These are phyloP conservation scores for Rhyacichthys aspro DNA, from an alignment of 2,797 vertebrate species.

Conservation along the genomic window DNA sequence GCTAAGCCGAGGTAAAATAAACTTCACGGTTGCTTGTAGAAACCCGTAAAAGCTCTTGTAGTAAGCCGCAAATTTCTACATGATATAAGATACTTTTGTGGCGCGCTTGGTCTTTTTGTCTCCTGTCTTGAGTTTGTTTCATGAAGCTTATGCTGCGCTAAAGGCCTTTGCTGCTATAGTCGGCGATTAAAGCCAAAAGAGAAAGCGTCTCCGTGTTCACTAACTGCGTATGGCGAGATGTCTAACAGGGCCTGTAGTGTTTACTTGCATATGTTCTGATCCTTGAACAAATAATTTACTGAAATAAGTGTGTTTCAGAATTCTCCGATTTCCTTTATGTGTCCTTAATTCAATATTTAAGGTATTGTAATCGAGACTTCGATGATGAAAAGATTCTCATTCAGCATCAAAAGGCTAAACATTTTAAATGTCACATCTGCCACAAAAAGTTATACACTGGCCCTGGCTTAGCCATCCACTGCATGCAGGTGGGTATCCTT, in stretches of 20 bases:
- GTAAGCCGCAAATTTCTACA: too few relatives aligned
- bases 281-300: too few relatives aligned
- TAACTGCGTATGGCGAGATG: too few relatives aligned
- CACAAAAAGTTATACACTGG: conserved; percentile 98
- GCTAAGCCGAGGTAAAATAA: not conserved
- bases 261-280: too few relatives aligned
- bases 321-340: not conserved
- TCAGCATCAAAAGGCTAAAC: conserved; percentile 98
- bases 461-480: conserved; percentile 97
- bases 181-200: not conserved
- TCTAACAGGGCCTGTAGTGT: too few relatives aligned
- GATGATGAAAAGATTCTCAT: conserved; percentile 99
- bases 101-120: too few relatives aligned
- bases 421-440: conserved; percentile 99
- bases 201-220: not conserved
- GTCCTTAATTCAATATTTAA: conserved; percentile 64
- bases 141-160: too few relatives aligned
- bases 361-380: conserved; percentile 99
- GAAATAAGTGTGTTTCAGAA: not conserved
- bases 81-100: too few relatives aligned
- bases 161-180: too few relatives aligned
- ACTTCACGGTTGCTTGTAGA: accelerated
- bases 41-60: not conserved
- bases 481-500: conserved; percentile 90
- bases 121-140: too few relatives aligned